These are phyloP conservation scores for Erebia epiphron DNA, from an alignment of 2,888 invertebrate species.

Conservation along the genomic window DNA sequence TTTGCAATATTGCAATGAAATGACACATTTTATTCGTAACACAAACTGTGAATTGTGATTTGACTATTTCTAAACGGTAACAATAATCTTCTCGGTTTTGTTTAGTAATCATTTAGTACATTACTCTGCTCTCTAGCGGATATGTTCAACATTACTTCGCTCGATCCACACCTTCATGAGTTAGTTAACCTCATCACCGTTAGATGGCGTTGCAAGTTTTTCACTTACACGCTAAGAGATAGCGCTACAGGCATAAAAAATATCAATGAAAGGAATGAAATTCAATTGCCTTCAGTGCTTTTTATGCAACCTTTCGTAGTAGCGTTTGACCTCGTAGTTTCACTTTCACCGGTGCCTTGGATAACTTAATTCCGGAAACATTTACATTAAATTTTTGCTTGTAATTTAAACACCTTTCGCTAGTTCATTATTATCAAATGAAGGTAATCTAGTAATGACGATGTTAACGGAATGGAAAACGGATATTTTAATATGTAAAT, in stretches of 20 bases:
- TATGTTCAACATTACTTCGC: background rate
- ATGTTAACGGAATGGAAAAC: background rate
- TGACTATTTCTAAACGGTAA: too few species aligned
- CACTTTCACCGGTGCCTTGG: slow-evolving; percentile 68
- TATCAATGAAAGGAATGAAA: slow-evolving; percentile 28
- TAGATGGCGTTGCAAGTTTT: slow-evolving; percentile 44
- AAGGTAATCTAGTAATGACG: slow-evolving; percentile 53
- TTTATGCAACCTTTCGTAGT: slow-evolving; percentile 37
- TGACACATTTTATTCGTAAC: too few species aligned
- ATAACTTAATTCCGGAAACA: slow-evolving; percentile 69
- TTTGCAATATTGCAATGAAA: too few species aligned
- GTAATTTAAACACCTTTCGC: slow-evolving; percentile 51
- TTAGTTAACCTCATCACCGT: slow-evolving; percentile 7
- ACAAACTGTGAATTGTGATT: too few species aligned
- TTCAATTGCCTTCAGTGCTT: slow-evolving; percentile 44
- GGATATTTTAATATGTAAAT: background rate
- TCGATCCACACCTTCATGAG: background rate
- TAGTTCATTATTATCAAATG: slow-evolving; percentile 53
- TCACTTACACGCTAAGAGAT: slow-evolving; percentile 48
- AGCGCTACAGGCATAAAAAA: slow-evolving; percentile 50
- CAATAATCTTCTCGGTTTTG: background rate
- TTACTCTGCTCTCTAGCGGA: slow-evolving; percentile 26
- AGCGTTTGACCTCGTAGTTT: slow-evolving; percentile 55
- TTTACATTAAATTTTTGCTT: slow-evolving; percentile 61
- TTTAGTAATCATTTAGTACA: background rate